Conservation (phyloP, 2,888 invertebrate species). For the Parnassius orleans region DNA sequence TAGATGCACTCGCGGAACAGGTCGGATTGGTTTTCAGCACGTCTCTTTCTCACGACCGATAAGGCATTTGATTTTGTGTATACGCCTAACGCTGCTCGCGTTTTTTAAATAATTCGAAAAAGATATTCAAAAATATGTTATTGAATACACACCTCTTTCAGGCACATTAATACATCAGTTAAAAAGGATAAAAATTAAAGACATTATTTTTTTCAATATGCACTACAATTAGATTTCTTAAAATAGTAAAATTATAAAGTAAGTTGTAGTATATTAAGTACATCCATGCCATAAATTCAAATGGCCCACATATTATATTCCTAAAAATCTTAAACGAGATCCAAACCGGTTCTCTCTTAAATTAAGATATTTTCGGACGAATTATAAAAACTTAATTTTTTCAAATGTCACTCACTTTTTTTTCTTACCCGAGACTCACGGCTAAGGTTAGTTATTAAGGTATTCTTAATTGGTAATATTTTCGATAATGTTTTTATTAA, state of each 20-base stretch:
- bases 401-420: conserved; percentile 1
- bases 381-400: conserved; percentile 4
- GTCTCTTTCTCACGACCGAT: conserved; percentile 44
- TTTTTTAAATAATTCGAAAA: no score
- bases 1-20: conserved; percentile 63
- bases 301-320: neutral
- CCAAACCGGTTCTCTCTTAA: conserved; percentile 2
- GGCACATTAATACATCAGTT: no score
- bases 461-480: conserved; percentile 1
- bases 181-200: no score
- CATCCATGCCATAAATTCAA: no score
- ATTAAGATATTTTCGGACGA: conserved; percentile 14
- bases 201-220: no score
- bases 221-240: no score
- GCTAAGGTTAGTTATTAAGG: neutral
- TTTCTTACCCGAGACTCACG: neutral
- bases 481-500: neutral
- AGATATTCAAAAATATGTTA: no score
- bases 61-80: conserved; percentile 11
- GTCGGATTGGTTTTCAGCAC: conserved; percentile 52
- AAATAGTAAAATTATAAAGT: no score
- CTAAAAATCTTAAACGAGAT: conserved; percentile 5
- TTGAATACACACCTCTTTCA: no score
- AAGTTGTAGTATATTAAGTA: no score
- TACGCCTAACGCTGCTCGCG: neutral